Evolutionary conservation across 2,113 vertebrate species (phyloP), one percentile per base, ranked within the genome.

Genomic region (Leptobrachium ailaonicum): DNA sequence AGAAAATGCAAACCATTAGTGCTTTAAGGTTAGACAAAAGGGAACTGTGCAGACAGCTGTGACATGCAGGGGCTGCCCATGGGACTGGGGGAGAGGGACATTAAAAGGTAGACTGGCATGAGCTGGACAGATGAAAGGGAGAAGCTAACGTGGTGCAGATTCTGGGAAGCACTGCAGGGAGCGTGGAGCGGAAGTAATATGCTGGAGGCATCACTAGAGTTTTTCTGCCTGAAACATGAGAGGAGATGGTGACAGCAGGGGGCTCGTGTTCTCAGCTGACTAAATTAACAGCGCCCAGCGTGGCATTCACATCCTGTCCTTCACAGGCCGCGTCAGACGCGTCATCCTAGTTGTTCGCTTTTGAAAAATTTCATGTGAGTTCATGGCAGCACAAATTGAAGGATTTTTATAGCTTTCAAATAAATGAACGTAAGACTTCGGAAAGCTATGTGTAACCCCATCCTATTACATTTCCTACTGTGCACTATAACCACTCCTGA

Each of bases 211-310:
- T 44, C 50, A 43, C 11, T 44, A 41, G 47, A 58, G 62, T 80
- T 67, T 73, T 68, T 64, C 71, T n/a, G 42, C 40, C 47, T 60
- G 71, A 80, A 74, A 80, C 62, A 73, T 73, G 41, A 80, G 78
- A 66, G 54, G 12, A 73, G 71, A 68, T 60, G 14, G 64, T 41
- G 50, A 68, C 71, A 73, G 78, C 50, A n/a, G 78, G 78, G 77
- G 77, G 71, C 6, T 58, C 71, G 20, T 80, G 78, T 74, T 73
- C 71, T 73, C 78, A 68, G 63, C 78, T 73, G 78, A 80, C 78
- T 80, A 74, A 80, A 73, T 73, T 80, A 73, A 80, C 78, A 73
- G 77, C 2, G 50, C 71, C 45, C 78, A 80, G 71, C 71, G 3
- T 80, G 78, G n/a, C 11, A 67, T 67, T 74, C 63, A 56, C 71